A percentile compares a stretch with the other conserved stretches of the same genome.
These are phyloP conservation scores for Xestia c-nigrum DNA, from an alignment of 2,888 invertebrate species.

Conservation along the genomic window DNA sequence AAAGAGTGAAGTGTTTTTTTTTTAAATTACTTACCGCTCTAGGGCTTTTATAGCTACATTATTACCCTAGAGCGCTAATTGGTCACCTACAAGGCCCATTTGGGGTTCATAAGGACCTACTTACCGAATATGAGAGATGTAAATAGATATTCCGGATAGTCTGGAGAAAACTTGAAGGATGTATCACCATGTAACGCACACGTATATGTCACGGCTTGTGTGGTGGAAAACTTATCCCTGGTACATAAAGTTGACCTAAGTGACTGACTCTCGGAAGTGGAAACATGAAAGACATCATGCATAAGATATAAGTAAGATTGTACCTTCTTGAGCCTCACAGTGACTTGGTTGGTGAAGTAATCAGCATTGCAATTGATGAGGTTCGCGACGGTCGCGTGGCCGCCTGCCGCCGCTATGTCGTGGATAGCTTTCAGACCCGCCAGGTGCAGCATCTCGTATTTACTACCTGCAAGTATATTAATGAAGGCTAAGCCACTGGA, in stretches of 20 bases:
- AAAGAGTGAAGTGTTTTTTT: too few relatives aligned
- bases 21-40: too few relatives aligned
- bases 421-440: conserved; percentile 91
- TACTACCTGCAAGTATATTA: conserved; percentile 89
- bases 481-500: neutral
- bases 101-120: too few relatives aligned
- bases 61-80: too few relatives aligned
- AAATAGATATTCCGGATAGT: too few relatives aligned
- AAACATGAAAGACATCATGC: neutral
- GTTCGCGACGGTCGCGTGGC: conserved; percentile 88
- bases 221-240: neutral
- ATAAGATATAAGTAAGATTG: neutral
- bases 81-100: too few relatives aligned
- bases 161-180: too few relatives aligned
- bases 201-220: neutral
- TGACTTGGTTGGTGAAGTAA: conserved; percentile 94
- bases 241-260: neutral
- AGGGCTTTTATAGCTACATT: too few relatives aligned
- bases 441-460: conserved; percentile 91
- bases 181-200: neutral
- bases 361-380: conserved; percentile 93
- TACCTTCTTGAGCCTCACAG: conserved; percentile 91
- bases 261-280: neutral
- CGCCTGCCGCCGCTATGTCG: conserved; percentile 90
- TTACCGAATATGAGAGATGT: too few relatives aligned